Evolutionary conservation across 2,888 invertebrate genomes (phyloP).

Genomic region (Amiota communis): DNA sequence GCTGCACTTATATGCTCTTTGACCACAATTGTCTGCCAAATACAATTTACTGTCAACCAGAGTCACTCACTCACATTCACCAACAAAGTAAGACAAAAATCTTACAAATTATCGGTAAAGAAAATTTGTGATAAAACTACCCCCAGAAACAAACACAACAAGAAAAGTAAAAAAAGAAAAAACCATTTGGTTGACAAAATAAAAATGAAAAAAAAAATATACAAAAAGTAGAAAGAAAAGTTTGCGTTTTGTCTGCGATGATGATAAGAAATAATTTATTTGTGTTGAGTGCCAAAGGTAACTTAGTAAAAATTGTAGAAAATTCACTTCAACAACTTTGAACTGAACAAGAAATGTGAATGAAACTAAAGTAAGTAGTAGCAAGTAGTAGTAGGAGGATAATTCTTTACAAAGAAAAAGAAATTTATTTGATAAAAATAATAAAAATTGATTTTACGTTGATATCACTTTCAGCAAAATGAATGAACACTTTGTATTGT

Average conservation of each 20-base stretch:
- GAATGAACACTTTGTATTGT: too few relatives aligned
- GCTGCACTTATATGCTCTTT: background rate
- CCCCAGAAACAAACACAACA: too few relatives aligned
- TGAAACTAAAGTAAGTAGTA: background rate
- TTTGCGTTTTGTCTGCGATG: conserved; percentile 53
- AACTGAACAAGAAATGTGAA: background rate
- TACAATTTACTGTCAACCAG: conserved; percentile 59
- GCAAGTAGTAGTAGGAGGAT: too few relatives aligned
- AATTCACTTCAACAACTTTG: background rate
- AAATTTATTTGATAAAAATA: background rate
- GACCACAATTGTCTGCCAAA: conserved; percentile 54
- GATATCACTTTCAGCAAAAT: too few relatives aligned
- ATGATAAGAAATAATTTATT: conserved; percentile 65
- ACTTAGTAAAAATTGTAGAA: background rate
- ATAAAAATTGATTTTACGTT: background rate
- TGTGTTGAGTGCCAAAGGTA: conserved; percentile 45
- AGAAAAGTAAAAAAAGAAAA: too few relatives aligned
- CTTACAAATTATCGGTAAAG: conserved; percentile 61
- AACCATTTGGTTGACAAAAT: conserved; percentile 48
- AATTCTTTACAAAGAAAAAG: background rate
- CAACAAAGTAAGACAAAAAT: conserved; percentile 43
- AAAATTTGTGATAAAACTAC: conserved; percentile 27
- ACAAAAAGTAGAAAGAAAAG: conserved; percentile 9
- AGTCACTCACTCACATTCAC: conserved; percentile 15
- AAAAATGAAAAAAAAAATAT: conserved; percentile 37